These are phyloP conservation scores for Sabatieria punctata DNA, from an alignment of 2,888 invertebrate genomes.

Conservation along the genomic window DNA sequence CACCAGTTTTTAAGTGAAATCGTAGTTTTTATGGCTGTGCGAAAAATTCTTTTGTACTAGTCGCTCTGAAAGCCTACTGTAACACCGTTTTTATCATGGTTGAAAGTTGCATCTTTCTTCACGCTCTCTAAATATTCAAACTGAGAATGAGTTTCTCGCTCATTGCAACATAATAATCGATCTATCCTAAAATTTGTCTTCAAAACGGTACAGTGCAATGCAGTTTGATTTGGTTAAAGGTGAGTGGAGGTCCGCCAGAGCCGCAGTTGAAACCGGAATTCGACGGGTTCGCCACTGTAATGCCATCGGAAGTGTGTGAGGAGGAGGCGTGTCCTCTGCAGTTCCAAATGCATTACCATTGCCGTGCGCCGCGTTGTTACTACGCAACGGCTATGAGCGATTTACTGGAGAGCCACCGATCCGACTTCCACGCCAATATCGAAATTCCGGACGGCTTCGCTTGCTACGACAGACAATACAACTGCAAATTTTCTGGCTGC, in stretches of 20 bases:
- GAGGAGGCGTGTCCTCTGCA: constrained; percentile 55
- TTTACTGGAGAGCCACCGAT: constrained; percentile 57
- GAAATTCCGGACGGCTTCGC: constrained; percentile 68
- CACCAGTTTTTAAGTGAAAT: no score
- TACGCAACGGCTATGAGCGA: constrained; percentile 62
- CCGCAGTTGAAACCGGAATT: constrained; percentile 4
- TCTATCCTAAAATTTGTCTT: no score
- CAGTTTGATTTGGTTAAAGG: neutral
- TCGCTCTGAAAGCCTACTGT: no score
- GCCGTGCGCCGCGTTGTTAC: constrained; percentile 60
- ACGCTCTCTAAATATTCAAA: neutral
- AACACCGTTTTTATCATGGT: no score
- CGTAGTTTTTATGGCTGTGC: no score
- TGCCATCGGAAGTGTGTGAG: constrained; percentile 12
- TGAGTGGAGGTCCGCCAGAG: neutral
- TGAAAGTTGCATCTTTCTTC: no score
- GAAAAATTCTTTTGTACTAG: no score
- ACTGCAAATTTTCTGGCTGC: constrained; percentile 23
- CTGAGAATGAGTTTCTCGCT: no score
- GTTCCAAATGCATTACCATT: constrained; percentile 61
- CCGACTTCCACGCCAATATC: constrained; percentile 38
- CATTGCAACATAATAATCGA: no score
- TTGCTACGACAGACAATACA: constrained; percentile 47
- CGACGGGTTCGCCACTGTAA: constrained; percentile 3
- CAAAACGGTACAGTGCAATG: no score